Percentiles rank a stretch among this genome's conserved stretches.
These are phyloP conservation scores for Ophraella communa DNA, from an alignment of 2,888 invertebrate species.

Conservation along the genomic window DNA sequence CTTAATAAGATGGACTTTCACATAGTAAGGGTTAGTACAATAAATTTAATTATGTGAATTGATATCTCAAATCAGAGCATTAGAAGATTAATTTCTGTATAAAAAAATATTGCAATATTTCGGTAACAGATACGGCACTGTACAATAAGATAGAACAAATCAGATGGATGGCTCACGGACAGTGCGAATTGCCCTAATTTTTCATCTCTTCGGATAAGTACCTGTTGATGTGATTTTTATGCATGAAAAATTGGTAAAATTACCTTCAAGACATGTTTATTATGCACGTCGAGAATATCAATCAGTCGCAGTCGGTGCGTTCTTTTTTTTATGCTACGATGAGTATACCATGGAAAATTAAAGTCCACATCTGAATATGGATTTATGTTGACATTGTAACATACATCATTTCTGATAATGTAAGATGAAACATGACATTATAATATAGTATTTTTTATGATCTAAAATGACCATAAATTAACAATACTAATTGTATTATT, in stretches of 20 bases:
- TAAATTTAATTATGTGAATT: no score
- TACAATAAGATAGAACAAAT: background rate
- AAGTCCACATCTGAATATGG: background rate
- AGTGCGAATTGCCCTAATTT: constrained; percentile 28
- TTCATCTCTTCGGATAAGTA: constrained; percentile 24
- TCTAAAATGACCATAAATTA: background rate
- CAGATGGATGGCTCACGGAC: constrained; percentile 28
- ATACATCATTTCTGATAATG: background rate
- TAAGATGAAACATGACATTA: background rate
- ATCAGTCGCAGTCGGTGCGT: constrained; percentile 9
- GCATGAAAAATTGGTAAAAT: constrained; percentile 17
- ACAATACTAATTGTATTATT: background rate
- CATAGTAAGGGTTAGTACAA: no score
- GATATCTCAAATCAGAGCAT: no score
- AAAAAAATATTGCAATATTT: no score
- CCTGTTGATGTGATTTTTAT: constrained; percentile 27
- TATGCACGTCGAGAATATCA: constrained; percentile 16
- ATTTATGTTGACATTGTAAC: constrained; percentile 6
- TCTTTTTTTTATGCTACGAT: background rate
- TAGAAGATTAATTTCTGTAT: no score
- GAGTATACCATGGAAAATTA: constrained; percentile 2
- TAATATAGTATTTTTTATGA: background rate
- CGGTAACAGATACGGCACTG: background rate
- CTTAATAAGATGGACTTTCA: no score
- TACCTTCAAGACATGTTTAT: constrained; percentile 18